These are phyloP conservation scores for Dermochelys coriacea DNA, from an alignment of 2,797 vertebrate genomes.

Conservation along the genomic window DNA sequence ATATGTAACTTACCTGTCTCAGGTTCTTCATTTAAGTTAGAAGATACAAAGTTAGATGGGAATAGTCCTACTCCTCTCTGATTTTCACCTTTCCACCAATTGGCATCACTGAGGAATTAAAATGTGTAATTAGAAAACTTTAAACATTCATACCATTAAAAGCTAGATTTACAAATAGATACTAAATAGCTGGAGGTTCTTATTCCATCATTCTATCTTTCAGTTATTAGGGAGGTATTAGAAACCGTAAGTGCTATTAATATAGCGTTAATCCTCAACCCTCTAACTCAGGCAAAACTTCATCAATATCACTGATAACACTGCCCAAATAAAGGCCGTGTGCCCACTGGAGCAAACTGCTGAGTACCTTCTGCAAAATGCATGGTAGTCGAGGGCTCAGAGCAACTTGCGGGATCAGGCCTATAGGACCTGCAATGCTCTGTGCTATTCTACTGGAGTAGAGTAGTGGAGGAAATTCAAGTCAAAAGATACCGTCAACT, in stretches of 20 bases:
- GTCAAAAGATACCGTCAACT: too few relatives aligned
- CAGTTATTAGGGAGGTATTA: not conserved
- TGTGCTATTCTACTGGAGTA: not conserved
- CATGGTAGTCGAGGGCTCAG: not conserved
- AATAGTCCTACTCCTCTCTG: conserved; percentile 96
- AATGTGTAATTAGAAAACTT: not conserved
- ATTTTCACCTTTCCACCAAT: conserved; percentile 99
- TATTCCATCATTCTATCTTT: not conserved
- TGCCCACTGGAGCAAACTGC: not conserved
- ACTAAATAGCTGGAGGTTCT: not conserved
- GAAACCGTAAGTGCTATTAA: not conserved
- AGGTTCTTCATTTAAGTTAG: conserved; percentile 89
- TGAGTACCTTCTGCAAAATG: not conserved
- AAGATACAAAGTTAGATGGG: conserved; percentile 97
- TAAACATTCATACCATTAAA: not conserved
- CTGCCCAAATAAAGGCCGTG: not conserved
- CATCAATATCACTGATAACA: not conserved
- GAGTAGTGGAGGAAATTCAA: too few relatives aligned
- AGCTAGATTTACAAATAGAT: not conserved
- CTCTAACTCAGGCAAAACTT: not conserved
- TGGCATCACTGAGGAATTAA: conserved; percentile 88
- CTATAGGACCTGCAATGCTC: not conserved
- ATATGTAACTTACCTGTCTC: conserved; percentile 86
- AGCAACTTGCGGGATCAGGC: not conserved
- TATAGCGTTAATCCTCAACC: not conserved